Evolutionary conservation across 2,888 invertebrate species (phyloP), one percentile per base, ranked within the genome.

Genomic region (Andrena bicolor): DNA sequence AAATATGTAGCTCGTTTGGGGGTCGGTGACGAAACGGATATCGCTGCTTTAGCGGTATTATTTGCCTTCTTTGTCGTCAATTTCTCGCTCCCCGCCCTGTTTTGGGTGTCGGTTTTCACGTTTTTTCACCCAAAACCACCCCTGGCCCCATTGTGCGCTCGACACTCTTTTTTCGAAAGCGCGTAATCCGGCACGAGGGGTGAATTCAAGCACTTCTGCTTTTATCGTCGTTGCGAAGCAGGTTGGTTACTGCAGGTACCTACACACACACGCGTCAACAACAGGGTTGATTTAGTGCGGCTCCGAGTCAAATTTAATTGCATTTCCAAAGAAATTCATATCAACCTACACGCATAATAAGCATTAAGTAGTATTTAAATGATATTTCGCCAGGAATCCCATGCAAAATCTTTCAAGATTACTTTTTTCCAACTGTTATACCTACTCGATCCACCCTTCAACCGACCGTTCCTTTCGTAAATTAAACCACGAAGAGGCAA

Each of bases 31-130:
- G 91, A 91, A 91, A 92, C 92, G 90, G 93, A 93, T 93, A 91
- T 91, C 89, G 90, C 86, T 88, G 91, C 90, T 92, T 91, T 90
- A 88, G 84, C 84, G 87, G 89, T 87, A 91, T 91, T 92, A 93
- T 92, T 92, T 91, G 91, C 90, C 85, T 89, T 91, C 90, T 92
- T 93, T 93, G 92, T 92, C 89, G 90, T 85, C 92, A 91, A 93
- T 94, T 93, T 93, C 91, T 90, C 92, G 91, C 89, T 90, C 86
- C 84, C 89, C 90, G 90, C 91, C 91, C 91, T 92, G 93, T 91
- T 94, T 94, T 94, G 92, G 93, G 93, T 94, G 92, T 93, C 93
- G 92, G 90, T 94, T 94, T 94, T 94, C 93, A 91, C 90, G 90
- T 90, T 92, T 94, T 94, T 94, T 92, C 92, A 91, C 94, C 94